Evolutionary conservation across 2,888 invertebrate genomes (phyloP), one percentile per base, ranked within the genome.

Genomic region (Synergus gifuensis): DNA sequence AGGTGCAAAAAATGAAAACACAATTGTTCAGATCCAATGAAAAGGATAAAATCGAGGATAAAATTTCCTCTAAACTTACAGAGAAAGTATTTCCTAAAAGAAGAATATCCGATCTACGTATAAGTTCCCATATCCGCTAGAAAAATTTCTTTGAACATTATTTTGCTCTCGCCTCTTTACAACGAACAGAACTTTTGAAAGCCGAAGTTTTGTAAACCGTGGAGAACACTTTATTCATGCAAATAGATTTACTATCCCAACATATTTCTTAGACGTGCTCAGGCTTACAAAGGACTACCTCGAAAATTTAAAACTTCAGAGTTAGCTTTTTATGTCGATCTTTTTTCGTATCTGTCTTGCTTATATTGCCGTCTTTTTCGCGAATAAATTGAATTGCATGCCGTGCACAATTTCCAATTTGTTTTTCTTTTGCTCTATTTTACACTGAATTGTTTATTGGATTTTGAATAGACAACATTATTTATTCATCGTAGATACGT

Each of bases 181-280:
- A n/a, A 2, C 22, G 73, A n/a, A 73, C 73, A 36, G 3, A 73
- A 73, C 73, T 73, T 36, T 73, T 22, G 49, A 73, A 49, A 73
- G 73, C 14, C 36, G n/a, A 73, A 73, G 49, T 73, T 73, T 73
- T 73, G 73, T 73, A 54, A 73, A 54, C 54, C 73, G 54, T 73
- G 54, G n/a, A 73, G 73, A 54, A 73, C 54, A 73, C 73, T 69
- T 49, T 73, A 73, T 73, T 73, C 54, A 73, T 73, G 73, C 73
- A 73, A 73, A 73, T 73, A 73, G 73, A 73, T 73, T 73, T 73
- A 73, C 54, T 54, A 73, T 73, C 49, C 36, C n/a, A 46, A 73
- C 54, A 73, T 54, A 73, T 73, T 73, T 54, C 73, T 49, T 54
- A 73, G 73, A 73, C 40, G 69, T 54, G 54, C 8, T 28, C 73